phyloP scores from a whole-genome alignment of 2,113 vertebrate genomes.

The Xiphophorus hellerii region DNA sequence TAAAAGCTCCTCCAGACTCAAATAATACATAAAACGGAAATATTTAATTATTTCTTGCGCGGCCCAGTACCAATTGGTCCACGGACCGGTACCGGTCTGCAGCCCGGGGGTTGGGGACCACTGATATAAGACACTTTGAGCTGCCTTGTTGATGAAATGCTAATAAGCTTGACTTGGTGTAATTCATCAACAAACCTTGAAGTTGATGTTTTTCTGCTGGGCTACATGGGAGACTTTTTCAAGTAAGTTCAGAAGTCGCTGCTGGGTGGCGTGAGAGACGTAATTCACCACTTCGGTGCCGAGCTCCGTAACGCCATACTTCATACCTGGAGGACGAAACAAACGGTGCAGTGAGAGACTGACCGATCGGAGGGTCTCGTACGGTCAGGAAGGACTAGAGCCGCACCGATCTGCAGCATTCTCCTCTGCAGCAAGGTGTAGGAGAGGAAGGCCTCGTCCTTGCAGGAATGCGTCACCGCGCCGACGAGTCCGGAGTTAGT shows the following conservation, averaged over 20 bases:
- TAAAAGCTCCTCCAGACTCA: no score
- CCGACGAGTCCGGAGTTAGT: slow-evolving; percentile 95
- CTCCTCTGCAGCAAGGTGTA: slow-evolving; percentile 86
- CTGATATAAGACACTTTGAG: no score
- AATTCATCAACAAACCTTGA: slow-evolving; percentile 81
- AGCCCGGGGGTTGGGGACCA: no score
- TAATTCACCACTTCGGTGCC: slow-evolving; percentile 91
- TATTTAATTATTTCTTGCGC: no score
- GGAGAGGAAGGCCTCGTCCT: slow-evolving; percentile 93
- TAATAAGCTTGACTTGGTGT: no score
- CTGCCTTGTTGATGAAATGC: no score
- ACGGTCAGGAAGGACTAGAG: background rate
- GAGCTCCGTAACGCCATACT: slow-evolving; percentile 90
- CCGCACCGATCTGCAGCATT: slow-evolving; percentile 92
- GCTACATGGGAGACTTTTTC: slow-evolving; percentile 93
- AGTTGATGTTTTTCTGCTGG: slow-evolving; percentile 92
- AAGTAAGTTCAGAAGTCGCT: slow-evolving; percentile 90
- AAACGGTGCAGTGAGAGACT: no score
- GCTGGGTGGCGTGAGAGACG: slow-evolving; percentile 93
- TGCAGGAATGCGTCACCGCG: slow-evolving; percentile 92
- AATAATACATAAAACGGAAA: no score
- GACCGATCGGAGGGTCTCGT: background rate
- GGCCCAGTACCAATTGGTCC: no score
- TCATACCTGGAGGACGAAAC: slow-evolving; percentile 82
- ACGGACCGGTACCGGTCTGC: no score